phyloP scores from a whole-genome alignment of 2,888 invertebrate species.

The Himalopsyche tibetana region DNA sequence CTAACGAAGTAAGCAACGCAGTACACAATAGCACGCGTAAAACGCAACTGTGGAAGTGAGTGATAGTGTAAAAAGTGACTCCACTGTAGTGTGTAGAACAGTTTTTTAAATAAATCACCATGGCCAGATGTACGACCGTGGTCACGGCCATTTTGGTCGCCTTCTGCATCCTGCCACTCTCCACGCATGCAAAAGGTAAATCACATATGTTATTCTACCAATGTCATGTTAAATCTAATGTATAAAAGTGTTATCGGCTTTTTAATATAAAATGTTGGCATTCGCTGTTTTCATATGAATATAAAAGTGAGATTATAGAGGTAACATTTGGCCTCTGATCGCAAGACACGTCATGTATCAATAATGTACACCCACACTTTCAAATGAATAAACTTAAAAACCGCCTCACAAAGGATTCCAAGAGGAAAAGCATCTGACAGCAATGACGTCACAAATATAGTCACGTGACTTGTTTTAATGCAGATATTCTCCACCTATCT shows the following conservation, averaged over 20 bases:
- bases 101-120: not conserved
- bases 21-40: not conserved
- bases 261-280: not conserved
- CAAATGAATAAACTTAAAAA: not conserved
- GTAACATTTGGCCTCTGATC: not conserved
- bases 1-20: not conserved
- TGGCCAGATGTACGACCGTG: not conserved
- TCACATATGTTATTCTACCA: too few relatives aligned
- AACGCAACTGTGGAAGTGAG: not conserved
- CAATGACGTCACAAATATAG: not conserved
- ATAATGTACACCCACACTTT: not conserved
- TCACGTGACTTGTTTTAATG: not conserved
- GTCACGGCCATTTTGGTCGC: not conserved
- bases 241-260: too few relatives aligned
- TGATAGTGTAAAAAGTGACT: not conserved
- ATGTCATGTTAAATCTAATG: too few relatives aligned
- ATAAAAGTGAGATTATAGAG: conserved; percentile 1
- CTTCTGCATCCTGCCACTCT: not conserved
- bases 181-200: not conserved
- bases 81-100: not conserved
- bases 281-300: not conserved
- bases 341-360: not conserved
- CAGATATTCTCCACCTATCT: too few relatives aligned
- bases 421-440: not conserved
- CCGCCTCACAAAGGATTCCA: not conserved